Evolutionary conservation across 2,797 vertebrate species (phyloP), one percentile per base, ranked within the genome.

Genomic region (Apogon hyalosoma): DNA sequence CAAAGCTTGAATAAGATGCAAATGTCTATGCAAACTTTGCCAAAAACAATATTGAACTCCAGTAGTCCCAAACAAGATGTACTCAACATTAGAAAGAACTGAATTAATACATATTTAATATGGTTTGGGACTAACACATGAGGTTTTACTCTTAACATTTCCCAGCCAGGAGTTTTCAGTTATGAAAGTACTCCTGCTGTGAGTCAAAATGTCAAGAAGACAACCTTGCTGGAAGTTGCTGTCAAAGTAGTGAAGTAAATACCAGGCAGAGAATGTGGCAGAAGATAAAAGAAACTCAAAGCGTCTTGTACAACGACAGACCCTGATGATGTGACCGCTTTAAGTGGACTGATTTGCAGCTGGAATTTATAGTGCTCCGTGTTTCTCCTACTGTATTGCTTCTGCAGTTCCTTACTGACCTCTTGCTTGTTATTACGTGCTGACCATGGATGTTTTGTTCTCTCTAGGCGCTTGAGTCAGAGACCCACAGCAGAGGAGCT

Each of bases 401-500:
- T 62, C 11, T 0, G 0, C 19, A 48, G 50, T 48, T 10, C 11
- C 16, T 73, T n/a, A 11, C 46, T 66, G 65, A 72, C 24, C 21
- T 67, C 15, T 54, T 55, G 1, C 16, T 38, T 57, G 5, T 63
- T 59, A 46, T 61, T 57, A 40, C 76, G 47, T 77, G 49, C 67
- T 84, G 55, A 88, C 48, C 11, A 1, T 68, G 8, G 9, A 11
- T 77, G 53, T 33, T 9, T 83, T 28, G 95, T 69, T 90, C 92
- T 95, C 79, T 84, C 79, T 90, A 99, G 97, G 90, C 95, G 97
- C 77, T 93, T 99, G 94, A 99, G 97, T 90, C 97, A 99, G 94
- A 95, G 97, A 86, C 98, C 97, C 0, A 99, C 97, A 1, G 97
- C 96, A 1, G 97, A 99, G 84, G 98, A 99, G 78, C 90, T 99